Evolutionary conservation across 2,113 vertebrate species (phyloP).

Genomic region (Uria lomvia): DNA sequence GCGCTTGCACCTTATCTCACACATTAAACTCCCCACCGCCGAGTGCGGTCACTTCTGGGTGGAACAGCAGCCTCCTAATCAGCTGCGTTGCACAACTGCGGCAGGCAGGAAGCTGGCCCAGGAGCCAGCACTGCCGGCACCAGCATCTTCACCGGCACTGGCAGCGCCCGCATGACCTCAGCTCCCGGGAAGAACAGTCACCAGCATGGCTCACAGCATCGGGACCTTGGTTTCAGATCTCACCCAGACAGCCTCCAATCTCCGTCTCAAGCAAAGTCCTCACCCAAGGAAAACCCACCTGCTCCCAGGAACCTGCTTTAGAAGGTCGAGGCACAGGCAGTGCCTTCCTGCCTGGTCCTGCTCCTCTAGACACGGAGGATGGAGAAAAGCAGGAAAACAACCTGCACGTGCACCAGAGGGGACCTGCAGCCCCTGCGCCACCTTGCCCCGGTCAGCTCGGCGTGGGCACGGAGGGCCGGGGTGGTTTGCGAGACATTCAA

Average conservation of each 20-base stretch:
- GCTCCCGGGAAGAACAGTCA: fast-evolving
- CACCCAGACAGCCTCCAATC: background rate
- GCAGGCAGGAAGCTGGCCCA: background rate
- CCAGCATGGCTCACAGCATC: fast-evolving
- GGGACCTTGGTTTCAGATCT: background rate
- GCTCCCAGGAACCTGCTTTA: background rate
- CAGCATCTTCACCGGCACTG: fast-evolving
- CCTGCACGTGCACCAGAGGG: fast-evolving
- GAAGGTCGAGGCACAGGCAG: background rate
- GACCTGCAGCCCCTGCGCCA: background rate
- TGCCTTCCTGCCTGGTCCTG: fast-evolving
- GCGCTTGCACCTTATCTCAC: background rate
- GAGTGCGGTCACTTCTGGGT: background rate
- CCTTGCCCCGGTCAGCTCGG: fast-evolving
- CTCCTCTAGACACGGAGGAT: background rate
- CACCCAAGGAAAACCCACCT: background rate
- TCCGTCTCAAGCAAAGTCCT: background rate
- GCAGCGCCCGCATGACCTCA: background rate
- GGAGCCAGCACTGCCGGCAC: background rate
- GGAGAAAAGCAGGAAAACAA: background rate
- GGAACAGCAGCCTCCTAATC: background rate
- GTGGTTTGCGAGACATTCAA: too few species aligned
- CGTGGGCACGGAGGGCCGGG: fast-evolving
- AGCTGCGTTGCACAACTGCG: fast-evolving
- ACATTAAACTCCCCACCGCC: background rate